phyloP scores from a whole-genome alignment of 1,140 invertebrate genomes.

The Aphaenogaster rudis region DNA sequence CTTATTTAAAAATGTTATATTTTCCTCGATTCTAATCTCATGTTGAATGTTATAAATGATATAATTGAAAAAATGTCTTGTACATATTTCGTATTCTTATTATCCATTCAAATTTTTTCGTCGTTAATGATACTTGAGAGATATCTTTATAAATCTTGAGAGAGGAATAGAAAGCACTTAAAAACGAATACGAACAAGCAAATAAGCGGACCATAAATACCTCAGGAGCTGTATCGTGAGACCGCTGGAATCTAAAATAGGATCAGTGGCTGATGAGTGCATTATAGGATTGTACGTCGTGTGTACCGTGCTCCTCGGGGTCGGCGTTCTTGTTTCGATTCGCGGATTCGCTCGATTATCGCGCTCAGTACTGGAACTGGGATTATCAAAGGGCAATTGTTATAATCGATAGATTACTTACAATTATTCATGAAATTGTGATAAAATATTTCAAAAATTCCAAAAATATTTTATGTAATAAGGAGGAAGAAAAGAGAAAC shows the following conservation, averaged over 20 bases:
- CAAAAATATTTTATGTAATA: not conserved
- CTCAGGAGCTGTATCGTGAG: slow-evolving; percentile 66
- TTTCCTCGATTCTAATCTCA: not conserved
- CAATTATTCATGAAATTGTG: not conserved
- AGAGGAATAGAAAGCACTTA: not conserved
- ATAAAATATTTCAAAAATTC: not conserved
- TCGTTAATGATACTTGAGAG: not conserved
- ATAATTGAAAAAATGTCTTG: not conserved
- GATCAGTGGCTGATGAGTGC: slow-evolving; percentile 28
- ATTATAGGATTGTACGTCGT: slow-evolving; percentile 55
- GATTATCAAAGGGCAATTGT: not conserved
- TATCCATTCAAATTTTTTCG: not conserved
- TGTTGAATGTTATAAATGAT: not conserved
- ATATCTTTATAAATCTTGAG: slow-evolving; percentile 8
- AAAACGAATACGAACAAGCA: not conserved
- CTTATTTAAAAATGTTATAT: not conserved
- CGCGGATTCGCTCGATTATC: not conserved
- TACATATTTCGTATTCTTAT: not conserved
- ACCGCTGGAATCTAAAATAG: slow-evolving; percentile 54
- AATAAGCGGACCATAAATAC: slow-evolving; percentile 35
- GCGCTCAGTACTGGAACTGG: not conserved
- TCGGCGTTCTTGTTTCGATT: slow-evolving; percentile 36
- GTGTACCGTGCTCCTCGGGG: slow-evolving; percentile 63
- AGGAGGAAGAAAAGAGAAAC: not conserved
- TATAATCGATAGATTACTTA: not conserved